Conservation (phyloP, 2,797 vertebrate species). For the Phrynocephalus guinanensis region DNA sequence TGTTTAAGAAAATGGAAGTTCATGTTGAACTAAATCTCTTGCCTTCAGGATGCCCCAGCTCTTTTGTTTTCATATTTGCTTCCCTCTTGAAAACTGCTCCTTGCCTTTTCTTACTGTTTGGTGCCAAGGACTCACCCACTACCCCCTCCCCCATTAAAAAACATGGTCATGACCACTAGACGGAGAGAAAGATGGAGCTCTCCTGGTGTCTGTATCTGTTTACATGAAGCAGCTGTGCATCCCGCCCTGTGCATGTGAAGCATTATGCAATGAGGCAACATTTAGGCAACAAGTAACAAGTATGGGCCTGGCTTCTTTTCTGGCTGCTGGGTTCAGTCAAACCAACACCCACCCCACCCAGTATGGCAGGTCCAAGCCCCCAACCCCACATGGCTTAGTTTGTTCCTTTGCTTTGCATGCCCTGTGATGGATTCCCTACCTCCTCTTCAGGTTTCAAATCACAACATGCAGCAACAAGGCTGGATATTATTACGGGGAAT, state of each 20-base stretch:
- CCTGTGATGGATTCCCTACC: not conserved
- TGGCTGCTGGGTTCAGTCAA: no score
- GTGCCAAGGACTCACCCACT: not conserved
- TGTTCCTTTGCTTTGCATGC: not conserved
- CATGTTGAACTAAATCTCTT: no score
- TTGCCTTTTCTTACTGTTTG: not conserved
- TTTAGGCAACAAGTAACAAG: no score
- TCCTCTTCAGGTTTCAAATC: conserved; percentile 7
- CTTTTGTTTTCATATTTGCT: no score
- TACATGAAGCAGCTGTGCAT: no score
- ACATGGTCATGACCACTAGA: no score
- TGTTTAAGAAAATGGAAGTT: no score
- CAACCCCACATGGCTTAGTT: not conserved
- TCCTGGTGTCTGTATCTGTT: not conserved
- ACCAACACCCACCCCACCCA: no score
- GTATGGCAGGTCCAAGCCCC: not conserved
- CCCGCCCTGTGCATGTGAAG: not conserved
- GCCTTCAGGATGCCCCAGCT: no score
- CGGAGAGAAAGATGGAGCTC: not conserved
- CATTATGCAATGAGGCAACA: not conserved
- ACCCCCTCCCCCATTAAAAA: no score
- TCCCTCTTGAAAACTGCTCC: no score
- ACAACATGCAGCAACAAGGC: not conserved
- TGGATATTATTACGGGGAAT: conserved; percentile 1
- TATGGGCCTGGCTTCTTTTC: not conserved